Conservation (phyloP, 2,113 vertebrate species). For the Osmerus eperlanus region DNA sequence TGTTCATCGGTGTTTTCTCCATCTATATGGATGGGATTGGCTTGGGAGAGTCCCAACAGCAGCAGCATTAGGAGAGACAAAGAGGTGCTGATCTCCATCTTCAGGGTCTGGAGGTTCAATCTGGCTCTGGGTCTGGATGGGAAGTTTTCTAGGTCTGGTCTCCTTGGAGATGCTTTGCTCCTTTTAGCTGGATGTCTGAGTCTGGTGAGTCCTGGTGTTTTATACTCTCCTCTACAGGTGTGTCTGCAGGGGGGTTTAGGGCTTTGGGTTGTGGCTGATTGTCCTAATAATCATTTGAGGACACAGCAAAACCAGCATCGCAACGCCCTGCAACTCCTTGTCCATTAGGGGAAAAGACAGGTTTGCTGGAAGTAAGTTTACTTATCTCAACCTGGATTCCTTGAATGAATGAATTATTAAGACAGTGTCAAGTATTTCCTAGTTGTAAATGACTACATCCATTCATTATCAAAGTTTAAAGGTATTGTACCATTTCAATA, state of each 20-base stretch:
- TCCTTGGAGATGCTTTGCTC: not conserved
- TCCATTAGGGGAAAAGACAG: too few species aligned
- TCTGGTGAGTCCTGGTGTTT: conserved; percentile 30
- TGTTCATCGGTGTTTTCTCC: not conserved
- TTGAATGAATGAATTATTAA: too few species aligned
- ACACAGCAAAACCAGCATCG: conserved; percentile 15
- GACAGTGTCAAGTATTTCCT: too few species aligned
- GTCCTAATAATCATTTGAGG: conserved; percentile 34
- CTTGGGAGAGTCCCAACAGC: not conserved
- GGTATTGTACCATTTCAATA: too few species aligned
- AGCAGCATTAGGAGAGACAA: not conserved
- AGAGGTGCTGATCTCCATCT: conserved; percentile 5
- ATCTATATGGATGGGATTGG: not conserved
- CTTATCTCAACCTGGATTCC: too few species aligned
- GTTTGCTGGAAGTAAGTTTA: too few species aligned
- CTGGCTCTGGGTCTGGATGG: not conserved
- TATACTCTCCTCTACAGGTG: conserved; percentile 47
- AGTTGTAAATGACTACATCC: too few species aligned
- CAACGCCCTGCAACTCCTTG: too few species aligned
- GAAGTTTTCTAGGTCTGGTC: not conserved
- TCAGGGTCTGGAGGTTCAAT: not conserved
- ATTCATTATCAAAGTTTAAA: too few species aligned
- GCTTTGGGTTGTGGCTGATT: conserved; percentile 19
- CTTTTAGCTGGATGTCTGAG: conserved; percentile 19
- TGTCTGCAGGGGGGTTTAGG: conserved; percentile 40